phyloP scores from a whole-genome alignment of 2,888 invertebrate species.

The Ypsolopha scabrella region DNA sequence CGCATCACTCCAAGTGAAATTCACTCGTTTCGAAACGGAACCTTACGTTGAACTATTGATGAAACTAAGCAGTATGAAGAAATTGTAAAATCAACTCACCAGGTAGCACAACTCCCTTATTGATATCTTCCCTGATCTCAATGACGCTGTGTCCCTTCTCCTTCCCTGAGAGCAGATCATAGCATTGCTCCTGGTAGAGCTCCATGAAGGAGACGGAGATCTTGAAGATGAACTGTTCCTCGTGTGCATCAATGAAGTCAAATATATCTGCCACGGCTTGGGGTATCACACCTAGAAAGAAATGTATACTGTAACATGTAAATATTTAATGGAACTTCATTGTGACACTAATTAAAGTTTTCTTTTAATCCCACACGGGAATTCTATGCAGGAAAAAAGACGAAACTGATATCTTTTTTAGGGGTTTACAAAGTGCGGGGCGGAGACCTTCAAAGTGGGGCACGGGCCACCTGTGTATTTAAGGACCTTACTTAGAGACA shows the following conservation, averaged over 20 bases:
- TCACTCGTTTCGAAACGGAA: too few relatives aligned
- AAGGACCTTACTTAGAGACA: too few relatives aligned
- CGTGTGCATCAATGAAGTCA: slow-evolving; percentile 67
- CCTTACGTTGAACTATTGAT: not conserved
- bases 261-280: slow-evolving; percentile 88
- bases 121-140: slow-evolving; percentile 84
- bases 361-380: too few relatives aligned
- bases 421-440: too few relatives aligned
- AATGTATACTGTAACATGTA: too few relatives aligned
- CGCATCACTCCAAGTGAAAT: too few relatives aligned
- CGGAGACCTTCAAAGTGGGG: too few relatives aligned
- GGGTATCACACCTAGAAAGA: slow-evolving; percentile 84
- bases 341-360: too few relatives aligned
- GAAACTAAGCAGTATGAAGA: too few relatives aligned
- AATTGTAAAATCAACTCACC: slow-evolving; percentile 32
- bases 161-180: slow-evolving; percentile 81
- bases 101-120: slow-evolving; percentile 72
- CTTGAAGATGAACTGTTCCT: slow-evolving; percentile 72
- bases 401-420: too few relatives aligned
- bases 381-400: too few relatives aligned
- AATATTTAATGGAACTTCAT: not conserved
- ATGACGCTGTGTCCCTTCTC: slow-evolving; percentile 78
- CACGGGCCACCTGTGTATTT: too few relatives aligned
- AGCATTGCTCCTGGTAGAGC: slow-evolving; percentile 89
- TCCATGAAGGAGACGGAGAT: slow-evolving; percentile 89